Evolutionary conservation across 2,113 vertebrate genomes (phyloP), one percentile per base, ranked within the genome.

Genomic region (Anarhynchus alexandrinus): DNA sequence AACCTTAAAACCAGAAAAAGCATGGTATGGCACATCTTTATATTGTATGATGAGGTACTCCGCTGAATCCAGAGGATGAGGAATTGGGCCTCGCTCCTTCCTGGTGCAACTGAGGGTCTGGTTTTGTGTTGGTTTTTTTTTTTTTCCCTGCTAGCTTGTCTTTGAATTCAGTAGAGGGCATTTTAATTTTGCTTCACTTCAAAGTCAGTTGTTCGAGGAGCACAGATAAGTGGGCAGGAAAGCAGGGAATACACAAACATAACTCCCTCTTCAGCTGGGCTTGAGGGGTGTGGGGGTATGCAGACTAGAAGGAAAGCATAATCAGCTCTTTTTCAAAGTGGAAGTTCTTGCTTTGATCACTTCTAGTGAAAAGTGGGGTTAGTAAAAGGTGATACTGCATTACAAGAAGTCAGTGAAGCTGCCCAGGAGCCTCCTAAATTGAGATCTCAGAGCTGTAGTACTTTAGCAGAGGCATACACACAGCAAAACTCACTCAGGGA

Each of bases 121-220:
- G 0, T 67, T 73, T 38, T 69, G 27, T 43, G 29, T 26, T 57
- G 40, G 10, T 29, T 4, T 0, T 23, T 4, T 0, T 2, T 51
- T 40, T 40, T 79, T 58, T 43, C 5, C 20, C 29, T 11, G 2
- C 20, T 49, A 51, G 20, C 23, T 62, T 78, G 25, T n/a, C 23
- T 61, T 58, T 51, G 16, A 82, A 70, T 71, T 72, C 32, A 57
- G 74, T 30, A 76, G 22, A 54, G 10, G 12, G 3, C 12, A 43
- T 57, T 88, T 70, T 70, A 59, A 34, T 43, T 11, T 59, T 81
- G 11, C 47, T 38, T 77, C 5, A 18, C 3, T 14, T 54, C 64
- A 72, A 81, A 85, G 40, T 32, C 23, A 38, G 23, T 19, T 76
- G 13, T 61, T 70, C 36, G 40, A 84, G 26, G 27, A 81, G 45